Base-by-base conservation (phyloP, 2,888 invertebrate species). In the Perithous albicinctus region DNA sequence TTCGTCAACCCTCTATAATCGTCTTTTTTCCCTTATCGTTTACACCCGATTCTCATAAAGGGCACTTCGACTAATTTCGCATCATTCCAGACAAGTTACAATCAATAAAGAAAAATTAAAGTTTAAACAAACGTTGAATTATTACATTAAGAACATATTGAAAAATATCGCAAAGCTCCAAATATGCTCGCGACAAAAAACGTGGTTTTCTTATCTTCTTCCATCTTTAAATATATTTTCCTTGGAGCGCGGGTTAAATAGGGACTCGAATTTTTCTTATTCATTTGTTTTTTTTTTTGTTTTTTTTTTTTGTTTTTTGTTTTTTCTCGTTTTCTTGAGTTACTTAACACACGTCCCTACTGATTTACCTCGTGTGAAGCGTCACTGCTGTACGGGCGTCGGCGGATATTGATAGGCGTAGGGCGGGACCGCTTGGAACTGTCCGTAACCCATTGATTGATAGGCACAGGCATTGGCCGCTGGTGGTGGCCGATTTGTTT, bases 311-410 rank as follows among this genome's bases (percentile, higher is more conserved):
- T 26, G 18, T 48, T 61, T 67, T 59, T 46, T 15, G 32, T 78
- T 70, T 75, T 77, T 59, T 43, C 38, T 43, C 56, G 1, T 51
- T 74, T 69, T 46, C 54, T 26, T 7, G 8, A 8, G 10, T 86
- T 84, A 85, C 66, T 84, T 84, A 73, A 78, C 85, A 64, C 82
- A 82, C 64, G 82, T 64, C 41, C 63, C 83, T 26, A 76, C 61
- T 61, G 75, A 69, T 86, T 86, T 86, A 80, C 83, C 85, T 80
- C 83, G 63, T 66, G 84, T 85, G 83, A 89, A 86, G 86, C 90
- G 91, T 95, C 96, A 96, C 94, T 96, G 96, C 92, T 96, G 96
- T 74, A 96, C 96, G 59, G 96, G 95, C 41, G 96, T 94, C 92
- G 92, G 96, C 89, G 93, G 95, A 93, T 92, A 96, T 90, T 92